A percentile compares a stretch with the other conserved stretches of the same genome.
Evolutionary conservation across 2,797 vertebrate species (phyloP).

Genomic region (Brotula barbata): DNA sequence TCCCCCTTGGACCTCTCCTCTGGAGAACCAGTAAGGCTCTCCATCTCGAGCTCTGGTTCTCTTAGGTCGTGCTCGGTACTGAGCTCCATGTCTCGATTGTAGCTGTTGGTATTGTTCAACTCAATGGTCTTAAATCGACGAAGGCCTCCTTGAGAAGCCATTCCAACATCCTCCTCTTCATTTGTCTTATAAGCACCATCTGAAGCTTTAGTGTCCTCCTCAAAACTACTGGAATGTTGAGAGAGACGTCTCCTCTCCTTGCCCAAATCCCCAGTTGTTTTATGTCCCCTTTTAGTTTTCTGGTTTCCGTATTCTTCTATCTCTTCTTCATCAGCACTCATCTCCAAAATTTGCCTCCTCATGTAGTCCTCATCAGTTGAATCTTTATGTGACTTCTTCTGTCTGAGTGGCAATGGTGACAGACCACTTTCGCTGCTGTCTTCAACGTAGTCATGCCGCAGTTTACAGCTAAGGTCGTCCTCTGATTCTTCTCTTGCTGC

Average conservation of each 20-base stretch:
- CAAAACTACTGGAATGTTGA: conserved; percentile 87
- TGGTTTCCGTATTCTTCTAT: conserved; percentile 80
- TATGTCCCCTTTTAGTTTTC: conserved; percentile 82
- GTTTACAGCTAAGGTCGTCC: conserved; percentile 94
- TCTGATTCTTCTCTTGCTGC: conserved; percentile 86
- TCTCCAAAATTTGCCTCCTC: conserved; percentile 96
- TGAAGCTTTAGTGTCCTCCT: conserved; percentile 85
- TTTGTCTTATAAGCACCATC: conserved; percentile 74
- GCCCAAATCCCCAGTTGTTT: conserved; percentile 82
- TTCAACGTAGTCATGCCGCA: conserved; percentile 95
- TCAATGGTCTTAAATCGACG: conserved; percentile 99
- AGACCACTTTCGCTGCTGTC: conserved; percentile 96
- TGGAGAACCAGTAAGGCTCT: conserved; percentile 96
- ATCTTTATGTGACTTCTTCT: conserved; percentile 83
- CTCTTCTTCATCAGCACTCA: conserved; percentile 98
- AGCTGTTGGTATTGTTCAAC: conserved; percentile 93
- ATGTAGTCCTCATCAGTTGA: conserved; percentile 94
- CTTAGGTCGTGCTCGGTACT: conserved; percentile 86
- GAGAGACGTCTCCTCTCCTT: conserved; percentile 89
- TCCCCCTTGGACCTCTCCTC: conserved; percentile 96
- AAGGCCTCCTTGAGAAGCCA: conserved; percentile 89
- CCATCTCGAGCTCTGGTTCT: conserved; percentile 99
- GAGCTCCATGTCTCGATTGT: conserved; percentile 89
- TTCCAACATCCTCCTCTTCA: conserved; percentile 83
- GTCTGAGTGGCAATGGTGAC: conserved; percentile 87